Conservation (phyloP, 1,140 invertebrate genomes). For the Vanessa tameamea region DNA sequence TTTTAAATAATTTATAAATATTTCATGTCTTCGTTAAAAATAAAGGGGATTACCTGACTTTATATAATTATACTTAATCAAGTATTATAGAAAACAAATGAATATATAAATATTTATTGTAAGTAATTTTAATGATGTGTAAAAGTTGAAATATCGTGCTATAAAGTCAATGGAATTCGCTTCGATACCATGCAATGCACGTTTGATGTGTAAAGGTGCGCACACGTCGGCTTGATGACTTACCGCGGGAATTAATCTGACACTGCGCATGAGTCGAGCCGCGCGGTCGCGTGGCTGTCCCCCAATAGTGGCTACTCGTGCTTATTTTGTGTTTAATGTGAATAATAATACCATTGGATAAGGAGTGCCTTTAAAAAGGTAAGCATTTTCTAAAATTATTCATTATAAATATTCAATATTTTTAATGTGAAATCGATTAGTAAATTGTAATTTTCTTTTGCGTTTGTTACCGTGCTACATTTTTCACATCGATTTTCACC, state of each 20-base stretch:
- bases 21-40: no score
- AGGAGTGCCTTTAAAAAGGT: not conserved
- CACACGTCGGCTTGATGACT: slow-evolving; percentile 19
- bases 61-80: no score
- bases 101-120: not conserved
- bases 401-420: no score
- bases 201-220: slow-evolving; percentile 3
- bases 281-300: slow-evolving; percentile 26
- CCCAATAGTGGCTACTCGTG: slow-evolving; percentile 11
- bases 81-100: not conserved
- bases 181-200: not conserved
- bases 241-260: slow-evolving; percentile 21
- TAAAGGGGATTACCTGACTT: no score
- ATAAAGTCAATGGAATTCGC: not conserved
- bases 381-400: slow-evolving; percentile 3
- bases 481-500: no score
- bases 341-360: slow-evolving; percentile 15
- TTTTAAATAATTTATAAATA: no score
- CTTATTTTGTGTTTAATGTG: slow-evolving; percentile 18
- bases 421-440: no score
- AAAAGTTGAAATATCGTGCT: not conserved
- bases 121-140: no score
- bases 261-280: slow-evolving; percentile 19
- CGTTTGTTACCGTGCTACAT: no score
- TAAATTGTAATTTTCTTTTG: no score